phyloP scores from a whole-genome alignment of 2,113 vertebrate genomes.

The Agapornis roseicollis region DNA sequence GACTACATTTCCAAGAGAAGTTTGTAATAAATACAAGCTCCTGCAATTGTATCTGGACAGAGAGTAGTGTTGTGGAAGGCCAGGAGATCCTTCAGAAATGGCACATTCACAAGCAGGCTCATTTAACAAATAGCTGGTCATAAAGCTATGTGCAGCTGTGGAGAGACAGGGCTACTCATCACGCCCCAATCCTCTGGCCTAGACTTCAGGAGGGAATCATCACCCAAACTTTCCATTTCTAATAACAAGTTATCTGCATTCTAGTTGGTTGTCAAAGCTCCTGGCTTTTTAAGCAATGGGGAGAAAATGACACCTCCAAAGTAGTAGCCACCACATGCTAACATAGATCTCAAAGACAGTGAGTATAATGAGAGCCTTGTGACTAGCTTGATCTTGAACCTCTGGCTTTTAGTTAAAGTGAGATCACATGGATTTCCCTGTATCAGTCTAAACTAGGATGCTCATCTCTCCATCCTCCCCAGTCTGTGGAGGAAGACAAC shows the following conservation, averaged over 20 bases:
- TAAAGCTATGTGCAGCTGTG: neutral
- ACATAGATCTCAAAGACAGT: neutral
- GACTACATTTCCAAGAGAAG: neutral
- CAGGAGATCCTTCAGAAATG: neutral
- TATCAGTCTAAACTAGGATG: neutral
- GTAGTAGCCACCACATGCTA: neutral
- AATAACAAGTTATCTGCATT: neutral
- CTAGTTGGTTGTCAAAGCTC: neutral
- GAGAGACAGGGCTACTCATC: neutral
- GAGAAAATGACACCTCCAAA: neutral
- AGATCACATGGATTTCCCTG: neutral
- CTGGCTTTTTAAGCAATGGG: neutral
- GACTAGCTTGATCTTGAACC: neutral
- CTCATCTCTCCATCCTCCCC: neutral
- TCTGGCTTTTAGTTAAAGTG: neutral
- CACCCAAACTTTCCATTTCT: neutral
- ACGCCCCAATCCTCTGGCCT: neutral
- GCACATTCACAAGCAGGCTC: neutral
- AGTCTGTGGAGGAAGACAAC: neutral
- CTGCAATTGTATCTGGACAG: neutral
- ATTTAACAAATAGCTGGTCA: neutral
- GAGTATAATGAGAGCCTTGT: neutral
- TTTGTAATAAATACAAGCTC: neutral
- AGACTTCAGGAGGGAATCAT: neutral
- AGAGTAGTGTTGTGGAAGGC: neutral